Percentiles rank a stretch among this genome's conserved stretches.
Evolutionary conservation across 2,113 vertebrate genomes (phyloP).

Genomic region (Stegostoma tigrinum): DNA sequence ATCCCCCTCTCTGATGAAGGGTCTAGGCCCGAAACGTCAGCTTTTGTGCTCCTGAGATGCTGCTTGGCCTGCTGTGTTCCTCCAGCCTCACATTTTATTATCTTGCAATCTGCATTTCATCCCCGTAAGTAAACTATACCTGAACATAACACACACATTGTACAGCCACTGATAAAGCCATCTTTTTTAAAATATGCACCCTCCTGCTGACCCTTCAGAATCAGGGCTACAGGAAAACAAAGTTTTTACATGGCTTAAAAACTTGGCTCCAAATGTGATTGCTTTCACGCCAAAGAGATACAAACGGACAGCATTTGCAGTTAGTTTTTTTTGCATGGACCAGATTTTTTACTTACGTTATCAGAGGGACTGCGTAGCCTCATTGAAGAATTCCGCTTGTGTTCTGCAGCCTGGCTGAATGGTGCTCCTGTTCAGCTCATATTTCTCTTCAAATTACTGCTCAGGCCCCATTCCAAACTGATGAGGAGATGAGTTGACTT

Average conservation of each 20-base stretch:
- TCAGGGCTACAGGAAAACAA: neutral
- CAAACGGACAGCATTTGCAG: neutral
- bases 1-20: too few relatives aligned
- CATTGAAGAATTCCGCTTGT: neutral
- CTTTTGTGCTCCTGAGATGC: too few relatives aligned
- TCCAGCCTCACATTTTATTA: too few relatives aligned
- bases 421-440: neutral
- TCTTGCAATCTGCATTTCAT: too few relatives aligned
- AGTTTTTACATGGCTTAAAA: neutral
- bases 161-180: neutral
- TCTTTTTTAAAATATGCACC: neutral
- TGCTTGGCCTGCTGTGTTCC: too few relatives aligned
- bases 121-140: neutral
- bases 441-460: neutral
- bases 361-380: neutral
- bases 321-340: neutral
- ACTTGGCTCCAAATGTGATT: neutral
- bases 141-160: neutral
- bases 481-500: neutral
- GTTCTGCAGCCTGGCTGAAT: neutral
- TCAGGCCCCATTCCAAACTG: constrained; percentile 20
- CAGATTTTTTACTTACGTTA: neutral
- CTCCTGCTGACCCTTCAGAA: neutral
- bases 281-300: neutral
- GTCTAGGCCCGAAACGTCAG: too few relatives aligned